phyloP scores from a whole-genome alignment of 1,140 invertebrate genomes.

The Apis cerana region DNA sequence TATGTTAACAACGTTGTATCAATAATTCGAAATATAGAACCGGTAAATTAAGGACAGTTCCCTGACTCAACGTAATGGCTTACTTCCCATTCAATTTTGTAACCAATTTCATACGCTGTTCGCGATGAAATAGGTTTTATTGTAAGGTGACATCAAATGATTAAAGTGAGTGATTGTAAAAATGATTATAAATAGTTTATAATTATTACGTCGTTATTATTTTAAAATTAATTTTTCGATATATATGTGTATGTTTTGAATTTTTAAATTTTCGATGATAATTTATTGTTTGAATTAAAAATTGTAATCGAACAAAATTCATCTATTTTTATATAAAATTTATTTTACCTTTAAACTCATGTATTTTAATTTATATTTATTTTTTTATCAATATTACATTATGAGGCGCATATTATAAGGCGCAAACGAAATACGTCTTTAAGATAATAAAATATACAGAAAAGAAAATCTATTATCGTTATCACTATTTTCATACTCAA shows the following conservation, averaged over 20 bases:
- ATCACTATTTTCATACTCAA: slow-evolving; percentile 9
- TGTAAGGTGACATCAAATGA: slow-evolving; percentile 42
- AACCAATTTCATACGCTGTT: slow-evolving; percentile 44
- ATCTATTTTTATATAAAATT: not conserved
- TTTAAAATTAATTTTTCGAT: not conserved
- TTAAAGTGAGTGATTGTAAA: slow-evolving; percentile 1
- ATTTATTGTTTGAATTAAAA: not conserved
- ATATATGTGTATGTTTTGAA: not conserved
- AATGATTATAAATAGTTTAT: not conserved
- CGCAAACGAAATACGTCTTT: not conserved
- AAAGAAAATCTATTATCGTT: slow-evolving; percentile 14
- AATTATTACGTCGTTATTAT: too few species aligned
- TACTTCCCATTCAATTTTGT: slow-evolving; percentile 61
- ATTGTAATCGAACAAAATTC: not conserved
- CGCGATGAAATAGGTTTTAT: slow-evolving; percentile 43
- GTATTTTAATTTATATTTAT: not conserved
- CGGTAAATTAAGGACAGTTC: slow-evolving; percentile 62
- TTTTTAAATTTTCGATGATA: not conserved
- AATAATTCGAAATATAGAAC: slow-evolving; percentile 54
- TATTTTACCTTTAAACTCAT: not conserved
- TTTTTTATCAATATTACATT: slow-evolving; percentile 7
- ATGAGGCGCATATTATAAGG: not conserved
- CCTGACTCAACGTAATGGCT: slow-evolving; percentile 62
- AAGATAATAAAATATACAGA: not conserved
- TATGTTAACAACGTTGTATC: slow-evolving; percentile 26